Evolutionary conservation across 2,797 vertebrate species (phyloP), one percentile per base, ranked within the genome.

Genomic region (Halcyon leucocephala): DNA sequence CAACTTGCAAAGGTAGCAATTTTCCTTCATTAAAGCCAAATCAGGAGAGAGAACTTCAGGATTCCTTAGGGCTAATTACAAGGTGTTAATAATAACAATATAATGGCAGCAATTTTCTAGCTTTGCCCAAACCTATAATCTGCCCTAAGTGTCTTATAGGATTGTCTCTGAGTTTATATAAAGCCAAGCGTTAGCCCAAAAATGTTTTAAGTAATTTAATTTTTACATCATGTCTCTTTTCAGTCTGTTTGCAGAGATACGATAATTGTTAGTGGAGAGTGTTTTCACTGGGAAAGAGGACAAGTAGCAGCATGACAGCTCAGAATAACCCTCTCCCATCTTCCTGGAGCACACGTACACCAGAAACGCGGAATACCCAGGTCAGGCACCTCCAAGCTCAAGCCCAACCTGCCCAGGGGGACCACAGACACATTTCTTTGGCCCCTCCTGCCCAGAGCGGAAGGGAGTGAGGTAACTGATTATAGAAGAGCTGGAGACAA

Each of bases 31-130:
- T 99, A 99, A 98, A 97, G 98, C 98, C 98, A 99, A 99, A 99
- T 99, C 99, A 99, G 98, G 98, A 98, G 99, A 98, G 97, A 99
- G 99, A 99, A 99, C 98, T 98, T 98, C 98, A 98, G 98, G 99
- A 99, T 99, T 99, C 99, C 98, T 99, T 97, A 98, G 98, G 98
- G 99, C 99, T 99, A 99, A 99, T 99, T 99, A 99, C 99, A 99
- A 99, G 99, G 99, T 99, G 99, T 99, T 99, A 99, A 99, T 99
- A 99, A 99, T 99, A 99, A 99, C 99, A 99, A 99, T 99, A 99
- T 99, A 99, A 99, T 99, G 98, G 99, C 98, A 99, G 99, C 99
- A 98, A 99, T 99, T 99, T 99, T 98, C 99, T 98, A 98, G 98
- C 98, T 98, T 98, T 98, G 98, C 98, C 98, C 98, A 98, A 99